Percentiles rank a stretch among this genome's conserved stretches.
These are phyloP conservation scores for Sebastolobus altivelis DNA, from an alignment of 2,797 vertebrate genomes.

Conservation along the genomic window DNA sequence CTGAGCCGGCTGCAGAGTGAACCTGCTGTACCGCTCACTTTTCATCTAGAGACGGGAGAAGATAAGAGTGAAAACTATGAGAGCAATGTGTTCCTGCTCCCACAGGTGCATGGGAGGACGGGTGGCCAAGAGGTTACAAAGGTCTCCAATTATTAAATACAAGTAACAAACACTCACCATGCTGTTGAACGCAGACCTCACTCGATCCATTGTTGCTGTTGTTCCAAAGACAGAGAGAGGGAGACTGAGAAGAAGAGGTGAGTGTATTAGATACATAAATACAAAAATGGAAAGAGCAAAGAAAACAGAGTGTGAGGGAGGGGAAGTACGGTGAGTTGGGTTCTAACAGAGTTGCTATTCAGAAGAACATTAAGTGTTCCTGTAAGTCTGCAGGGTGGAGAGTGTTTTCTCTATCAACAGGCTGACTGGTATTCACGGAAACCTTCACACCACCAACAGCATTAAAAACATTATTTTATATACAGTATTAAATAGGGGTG, in stretches of 20 bases:
- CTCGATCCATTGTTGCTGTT: slow-evolving; percentile 55
- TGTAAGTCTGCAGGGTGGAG: slow-evolving; percentile 1
- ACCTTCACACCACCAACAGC: not conserved
- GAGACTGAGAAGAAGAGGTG: not conserved
- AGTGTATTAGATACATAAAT: not conserved
- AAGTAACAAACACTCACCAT: slow-evolving; percentile 54
- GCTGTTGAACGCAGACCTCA: slow-evolving; percentile 54
- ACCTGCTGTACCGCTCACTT: slow-evolving; percentile 89
- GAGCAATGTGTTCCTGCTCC: not conserved
- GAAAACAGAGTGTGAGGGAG: not conserved
- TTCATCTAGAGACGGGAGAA: slow-evolving; percentile 79
- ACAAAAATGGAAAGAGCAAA: not conserved
- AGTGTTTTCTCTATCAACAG: slow-evolving; percentile 39
- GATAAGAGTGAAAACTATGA: slow-evolving; percentile 1
- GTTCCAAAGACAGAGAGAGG: not conserved
- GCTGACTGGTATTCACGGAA: not conserved
- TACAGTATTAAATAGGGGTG: not conserved
- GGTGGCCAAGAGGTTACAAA: not conserved
- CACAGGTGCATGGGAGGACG: not conserved
- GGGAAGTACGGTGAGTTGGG: not conserved
- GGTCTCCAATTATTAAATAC: not conserved
- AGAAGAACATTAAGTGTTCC: not conserved
- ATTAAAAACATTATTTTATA: not conserved
- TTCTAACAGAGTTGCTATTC: slow-evolving; percentile 25
- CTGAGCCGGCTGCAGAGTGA: slow-evolving; percentile 87